phyloP scores from a whole-genome alignment of 1,140 invertebrate genomes.

The Drosophila sucinea region DNA sequence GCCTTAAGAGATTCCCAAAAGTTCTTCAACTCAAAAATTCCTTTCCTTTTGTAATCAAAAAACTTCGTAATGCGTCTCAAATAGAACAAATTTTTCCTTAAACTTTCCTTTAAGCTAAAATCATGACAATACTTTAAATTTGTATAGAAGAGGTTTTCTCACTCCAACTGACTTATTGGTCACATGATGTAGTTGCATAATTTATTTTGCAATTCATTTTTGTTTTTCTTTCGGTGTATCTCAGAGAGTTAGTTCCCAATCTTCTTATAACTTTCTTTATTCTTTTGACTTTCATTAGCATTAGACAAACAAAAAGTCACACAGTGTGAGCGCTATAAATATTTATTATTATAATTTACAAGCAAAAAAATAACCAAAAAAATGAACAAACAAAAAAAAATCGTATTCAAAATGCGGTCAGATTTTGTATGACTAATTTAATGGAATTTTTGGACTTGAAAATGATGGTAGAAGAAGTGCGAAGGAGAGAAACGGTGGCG shows the following conservation, averaged over 20 bases:
- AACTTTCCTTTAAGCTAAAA: no score
- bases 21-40: no score
- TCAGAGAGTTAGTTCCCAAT: neutral
- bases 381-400: slow-evolving; percentile 16
- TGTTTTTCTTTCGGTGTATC: neutral
- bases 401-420: slow-evolving; percentile 19
- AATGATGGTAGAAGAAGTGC: slow-evolving; percentile 26
- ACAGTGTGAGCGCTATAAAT: slow-evolving; percentile 42
- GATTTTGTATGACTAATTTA: slow-evolving; percentile 49
- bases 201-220: neutral
- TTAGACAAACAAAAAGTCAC: slow-evolving; percentile 28
- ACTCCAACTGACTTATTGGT: no score
- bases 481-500: slow-evolving; percentile 22
- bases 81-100: no score
- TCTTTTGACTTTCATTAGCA: slow-evolving; percentile 45
- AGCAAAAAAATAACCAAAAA: slow-evolving; percentile 27
- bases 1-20: no score
- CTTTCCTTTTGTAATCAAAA: no score
- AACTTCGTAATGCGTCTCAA: no score
- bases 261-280: slow-evolving; percentile 66
- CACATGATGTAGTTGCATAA: neutral
- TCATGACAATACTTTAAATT: no score
- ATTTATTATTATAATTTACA: slow-evolving; percentile 62
- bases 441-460: slow-evolving; percentile 51
- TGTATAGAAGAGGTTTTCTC: no score